Evolutionary conservation across 2,113 vertebrate species (phyloP), one percentile per base, ranked within the genome.

Genomic region (Eonycteris spelaea): DNA sequence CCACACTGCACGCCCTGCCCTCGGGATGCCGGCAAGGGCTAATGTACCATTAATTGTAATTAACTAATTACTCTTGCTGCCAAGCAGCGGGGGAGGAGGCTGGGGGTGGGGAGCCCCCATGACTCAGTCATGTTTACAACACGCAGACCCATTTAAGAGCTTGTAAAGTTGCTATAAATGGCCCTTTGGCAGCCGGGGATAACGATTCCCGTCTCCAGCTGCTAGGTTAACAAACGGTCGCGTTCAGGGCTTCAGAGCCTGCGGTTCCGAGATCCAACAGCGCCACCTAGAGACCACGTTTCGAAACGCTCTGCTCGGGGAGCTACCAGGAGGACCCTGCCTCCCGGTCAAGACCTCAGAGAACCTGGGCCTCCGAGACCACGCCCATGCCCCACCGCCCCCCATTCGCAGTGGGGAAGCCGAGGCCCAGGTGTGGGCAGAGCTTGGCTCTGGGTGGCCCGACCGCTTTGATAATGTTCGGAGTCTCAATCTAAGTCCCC

Each of bases 241-340:
- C 1, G n/a, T 21, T 18, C 2, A 15, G 5, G 53, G 33, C 7
- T 0, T 15, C 9, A 0, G 5, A 9, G 51, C 21, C 6, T 0
- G 0, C 14, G 33, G 24, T 95, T 96, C 83, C 16, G n/a, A 95
- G 98, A 57, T 89, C 85, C 98, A 96, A 96, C 95, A 98, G 97
- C 88, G 97, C 98, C 98, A 98, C 98, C 98, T 98, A 92, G 95
- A 89, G 98, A 22, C 86, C 86, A 5, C 0, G 0, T 15, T 15
- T 30, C 43, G 8, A 0, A 91, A 8, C 3, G 3, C 33, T 30
- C 33, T 0, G 28, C 57, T 0, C 2, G 3, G 22, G 2, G 57
- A 8, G 35, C 3, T 7, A 0, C 0, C 28, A 0, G 15, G 12
- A 0, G 9, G 21, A 7, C 1, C 0, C 38, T 0, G 26, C 21